phyloP scores from a whole-genome alignment of 92 coral and sea anemone species.

The Porites rus region DNA sequence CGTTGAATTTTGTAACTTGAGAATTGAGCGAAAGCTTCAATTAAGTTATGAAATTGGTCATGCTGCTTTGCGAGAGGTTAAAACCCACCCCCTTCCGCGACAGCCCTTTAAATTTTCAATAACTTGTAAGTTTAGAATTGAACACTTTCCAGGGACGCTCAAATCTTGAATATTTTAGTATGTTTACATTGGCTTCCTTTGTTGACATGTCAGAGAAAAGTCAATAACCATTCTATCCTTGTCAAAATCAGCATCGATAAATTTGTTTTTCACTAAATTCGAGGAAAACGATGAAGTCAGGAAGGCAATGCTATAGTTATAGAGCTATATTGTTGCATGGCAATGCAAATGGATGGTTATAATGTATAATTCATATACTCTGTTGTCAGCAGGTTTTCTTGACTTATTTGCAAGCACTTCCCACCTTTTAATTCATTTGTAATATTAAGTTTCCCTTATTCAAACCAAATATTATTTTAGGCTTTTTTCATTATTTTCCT shows the following conservation, averaged over 20 bases:
- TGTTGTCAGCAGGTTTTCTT: too few species aligned
- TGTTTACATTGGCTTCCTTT: slow-evolving; percentile 44
- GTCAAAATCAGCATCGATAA: slow-evolving; percentile 17
- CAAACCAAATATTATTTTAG: background rate
- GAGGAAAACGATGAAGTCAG: background rate
- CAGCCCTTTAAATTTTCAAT: slow-evolving; percentile 29
- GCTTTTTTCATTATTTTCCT: too few species aligned
- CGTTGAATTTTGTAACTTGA: background rate
- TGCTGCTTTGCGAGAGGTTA: background rate
- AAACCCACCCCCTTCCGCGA: slow-evolving; percentile 5
- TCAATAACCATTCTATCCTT: slow-evolving; percentile 17
- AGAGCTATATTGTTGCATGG: too few species aligned
- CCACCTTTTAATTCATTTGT: too few species aligned
- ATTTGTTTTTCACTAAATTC: slow-evolving; percentile 20
- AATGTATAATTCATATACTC: too few species aligned
- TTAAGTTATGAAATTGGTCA: background rate
- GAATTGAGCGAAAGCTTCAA: slow-evolving; percentile 1
- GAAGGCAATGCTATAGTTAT: background rate
- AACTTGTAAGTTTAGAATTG: slow-evolving; percentile 8
- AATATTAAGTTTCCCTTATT: too few species aligned
- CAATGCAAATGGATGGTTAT: too few species aligned
- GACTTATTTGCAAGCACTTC: too few species aligned
- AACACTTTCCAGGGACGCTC: slow-evolving; percentile 63
- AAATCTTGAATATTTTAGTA: slow-evolving; percentile 73
- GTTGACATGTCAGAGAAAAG: slow-evolving; percentile 30